Conservation (phyloP, 2,113 vertebrate species). For the Psilopsiagon aymara region DNA sequence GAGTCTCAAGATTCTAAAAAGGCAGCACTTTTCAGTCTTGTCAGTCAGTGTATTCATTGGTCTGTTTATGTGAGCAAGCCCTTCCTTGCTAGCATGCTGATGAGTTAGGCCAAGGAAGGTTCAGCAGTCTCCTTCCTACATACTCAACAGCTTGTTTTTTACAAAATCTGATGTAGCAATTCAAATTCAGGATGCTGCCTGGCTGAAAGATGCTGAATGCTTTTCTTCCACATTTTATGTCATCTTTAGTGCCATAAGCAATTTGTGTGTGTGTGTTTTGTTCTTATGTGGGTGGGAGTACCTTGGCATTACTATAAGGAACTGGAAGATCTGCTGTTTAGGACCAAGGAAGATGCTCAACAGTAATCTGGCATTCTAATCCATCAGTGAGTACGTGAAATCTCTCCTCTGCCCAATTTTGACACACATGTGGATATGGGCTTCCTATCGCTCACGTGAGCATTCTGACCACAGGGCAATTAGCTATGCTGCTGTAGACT, state of each 20-base stretch:
- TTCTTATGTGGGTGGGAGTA: not conserved
- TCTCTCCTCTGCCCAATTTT: not conserved
- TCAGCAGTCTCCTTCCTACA: not conserved
- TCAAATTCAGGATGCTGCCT: not conserved
- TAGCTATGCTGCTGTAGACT: not conserved
- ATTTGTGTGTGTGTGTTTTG: not conserved
- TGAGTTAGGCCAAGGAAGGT: not conserved
- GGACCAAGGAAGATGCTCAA: not conserved
- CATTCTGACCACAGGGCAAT: not conserved
- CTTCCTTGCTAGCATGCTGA: not conserved
- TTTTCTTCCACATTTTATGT: not conserved
- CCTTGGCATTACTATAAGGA: not conserved
- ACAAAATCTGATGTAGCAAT: not conserved
- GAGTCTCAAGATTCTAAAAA: not conserved
- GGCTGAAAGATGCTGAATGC: not conserved
- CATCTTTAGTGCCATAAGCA: not conserved
- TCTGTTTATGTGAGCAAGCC: not conserved
- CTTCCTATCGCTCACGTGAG: not conserved
- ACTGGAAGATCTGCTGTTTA: not conserved
- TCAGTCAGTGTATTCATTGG: not conserved
- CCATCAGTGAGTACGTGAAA: not conserved
- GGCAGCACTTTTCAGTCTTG: not conserved
- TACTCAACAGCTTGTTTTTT: not conserved
- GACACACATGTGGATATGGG: not conserved
- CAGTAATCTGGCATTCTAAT: not conserved